Evolutionary conservation across 2,888 invertebrate genomes (phyloP), one percentile per base, ranked within the genome.

Genomic region (Amitus sp.): DNA sequence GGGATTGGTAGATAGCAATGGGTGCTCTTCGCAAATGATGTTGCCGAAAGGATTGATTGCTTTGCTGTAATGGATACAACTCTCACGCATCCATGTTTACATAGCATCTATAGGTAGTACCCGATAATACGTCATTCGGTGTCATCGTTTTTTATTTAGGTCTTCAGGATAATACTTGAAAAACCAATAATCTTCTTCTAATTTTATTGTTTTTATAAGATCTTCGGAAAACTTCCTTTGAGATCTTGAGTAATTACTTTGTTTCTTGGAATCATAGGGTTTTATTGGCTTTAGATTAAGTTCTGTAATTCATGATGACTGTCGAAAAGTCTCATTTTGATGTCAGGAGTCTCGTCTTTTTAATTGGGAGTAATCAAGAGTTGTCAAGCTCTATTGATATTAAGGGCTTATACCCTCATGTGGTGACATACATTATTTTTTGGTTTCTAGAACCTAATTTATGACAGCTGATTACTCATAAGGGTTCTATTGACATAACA

Each of bases 1-100:
- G 81, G 81, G 80, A 80, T 64, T 62, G 54, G 58, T 54, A 59
- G 54, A 12, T 52, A 53, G 42, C 64, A 55, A 39, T 49, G 43
- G 34, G 48, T 47, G 52, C 45, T 48, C 45, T 54, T 54, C 64
- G 59, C 66, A 59, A 48, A 59, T 49, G 59, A 59, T 66, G 66
- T 66, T 57, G 23, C 59, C 59, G 62, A 66, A 66, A 66, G 66
- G 66, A 66, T 66, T 66, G 66, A 62, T 62, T 59, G 51, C 48
- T 47, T 30, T 47, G 52, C 47, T 47, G 47, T 49, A 62, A 55
- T 47, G 20, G 56, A 48, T 66, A 60, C 57, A 63, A 59, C 57
- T 66, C 64, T 54, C 60, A 47, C 48, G 59, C 58, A 66, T 17
- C 51, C 34, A 49, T 59, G 45, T 63, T 63, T 50, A 47, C 53